Evolutionary conservation across 2,888 invertebrate genomes (phyloP).

Genomic region (Apamea monoglypha): DNA sequence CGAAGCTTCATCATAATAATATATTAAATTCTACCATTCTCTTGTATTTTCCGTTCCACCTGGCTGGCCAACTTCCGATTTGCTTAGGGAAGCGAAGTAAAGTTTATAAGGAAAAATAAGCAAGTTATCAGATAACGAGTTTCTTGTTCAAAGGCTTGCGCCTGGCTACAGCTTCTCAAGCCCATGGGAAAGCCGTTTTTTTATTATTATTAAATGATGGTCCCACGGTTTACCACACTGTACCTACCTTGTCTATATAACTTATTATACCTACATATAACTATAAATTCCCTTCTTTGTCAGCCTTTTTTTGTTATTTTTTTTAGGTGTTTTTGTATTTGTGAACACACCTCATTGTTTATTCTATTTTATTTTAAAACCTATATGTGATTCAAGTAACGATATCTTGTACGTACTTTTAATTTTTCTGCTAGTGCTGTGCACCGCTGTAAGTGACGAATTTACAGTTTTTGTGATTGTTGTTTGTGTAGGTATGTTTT

Average conservation of each 20-base stretch:
- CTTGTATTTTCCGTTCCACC: neutral
- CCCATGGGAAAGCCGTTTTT: neutral
- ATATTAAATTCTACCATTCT: neutral
- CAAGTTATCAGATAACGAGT: conserved; percentile 29
- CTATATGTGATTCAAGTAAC: too few species aligned
- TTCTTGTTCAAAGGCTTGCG: conserved; percentile 11
- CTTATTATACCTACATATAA: neutral
- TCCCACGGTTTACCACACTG: neutral
- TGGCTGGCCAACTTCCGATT: neutral
- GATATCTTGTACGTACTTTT: too few species aligned
- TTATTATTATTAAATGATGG: neutral
- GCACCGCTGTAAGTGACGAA: too few species aligned
- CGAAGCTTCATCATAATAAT: neutral
- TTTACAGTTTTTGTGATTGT: too few species aligned
- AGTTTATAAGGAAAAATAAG: conserved; percentile 24
- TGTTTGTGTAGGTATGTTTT: too few species aligned
- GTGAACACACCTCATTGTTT: too few species aligned
- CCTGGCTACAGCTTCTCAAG: neutral
- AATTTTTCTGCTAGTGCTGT: too few species aligned
- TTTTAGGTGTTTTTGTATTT: too few species aligned
- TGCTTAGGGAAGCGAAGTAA: conserved; percentile 7
- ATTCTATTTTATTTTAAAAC: too few species aligned
- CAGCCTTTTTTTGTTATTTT: too few species aligned
- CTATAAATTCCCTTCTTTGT: too few species aligned
- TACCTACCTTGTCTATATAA: neutral